Evolutionary conservation across 2,113 vertebrate genomes (phyloP), one percentile per base, ranked within the genome.

Genomic region (Leptobrachium ailaonicum): DNA sequence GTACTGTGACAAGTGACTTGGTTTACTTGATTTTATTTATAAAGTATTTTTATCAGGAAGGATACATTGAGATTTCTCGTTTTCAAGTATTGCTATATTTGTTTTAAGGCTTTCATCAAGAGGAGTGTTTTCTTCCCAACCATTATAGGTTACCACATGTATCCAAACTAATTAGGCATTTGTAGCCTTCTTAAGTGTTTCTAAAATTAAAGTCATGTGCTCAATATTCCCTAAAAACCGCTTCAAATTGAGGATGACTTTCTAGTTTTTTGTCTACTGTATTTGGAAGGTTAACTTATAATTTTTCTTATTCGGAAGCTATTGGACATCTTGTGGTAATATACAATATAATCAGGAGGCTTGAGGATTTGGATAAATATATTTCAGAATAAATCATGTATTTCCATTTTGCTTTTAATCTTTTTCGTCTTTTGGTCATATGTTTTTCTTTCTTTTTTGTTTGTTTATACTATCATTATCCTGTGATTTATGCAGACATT

Each of bases 251-350:
- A 54, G 50, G 78, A 50, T 74, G 64, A 66, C 50, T 80, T 45
- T 13, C 64, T 71, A 74, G 62, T 74, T 32, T 32, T 80, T 71
- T 80, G 78, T 71, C 73, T 66, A 58, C 68, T 32, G 44, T 80
- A 74, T 80, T 68, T 74, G 71, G 78, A 74, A 68, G 71, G 41
- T 66, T 68, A 80, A 73, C 78, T 63, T 80, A 80, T 80, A 74
- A 69, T 79, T 80, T 76, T 77, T 58, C n/a, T 32, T 54, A 66
- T 74, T 58, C 78, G 63, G 78, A 80, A 74, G 78, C 66, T 74
- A 80, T 60, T 67, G 71, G 20, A 74, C 78, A 68, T 67, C 78
- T 58, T 80, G 71, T 68, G 78, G 78, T 80, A 71, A 60, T 80
- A 71, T 68, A 80, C 71, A 74, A 58, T 74, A 58, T 80, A 80